Conservation (phyloP, 2,888 invertebrate genomes). For the Tenthredo scrophulariae region DNA sequence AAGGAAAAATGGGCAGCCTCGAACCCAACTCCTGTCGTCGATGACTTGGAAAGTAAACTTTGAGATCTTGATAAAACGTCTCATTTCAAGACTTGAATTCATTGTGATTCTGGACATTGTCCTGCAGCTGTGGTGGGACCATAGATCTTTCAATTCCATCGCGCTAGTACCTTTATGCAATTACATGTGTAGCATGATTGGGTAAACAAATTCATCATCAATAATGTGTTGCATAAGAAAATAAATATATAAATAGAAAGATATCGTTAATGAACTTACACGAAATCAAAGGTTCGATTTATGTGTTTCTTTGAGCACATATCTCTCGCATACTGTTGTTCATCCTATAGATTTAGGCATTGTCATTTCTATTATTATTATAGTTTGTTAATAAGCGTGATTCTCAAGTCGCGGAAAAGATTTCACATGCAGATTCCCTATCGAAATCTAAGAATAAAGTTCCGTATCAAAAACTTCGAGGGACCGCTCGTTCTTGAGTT, state of each 20-base stretch:
- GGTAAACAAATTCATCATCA: background rate
- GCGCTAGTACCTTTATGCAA: background rate
- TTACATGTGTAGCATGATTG: background rate
- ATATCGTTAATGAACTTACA: background rate
- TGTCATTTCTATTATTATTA: background rate
- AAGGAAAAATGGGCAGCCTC: conserved; percentile 75
- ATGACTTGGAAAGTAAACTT: conserved; percentile 72
- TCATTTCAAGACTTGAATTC: background rate
- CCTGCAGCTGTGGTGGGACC: background rate
- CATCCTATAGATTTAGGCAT: background rate
- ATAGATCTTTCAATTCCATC: background rate
- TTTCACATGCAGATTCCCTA: no score
- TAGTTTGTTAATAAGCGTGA: background rate
- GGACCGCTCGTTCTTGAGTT: no score
- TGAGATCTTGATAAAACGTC: conserved; percentile 56
- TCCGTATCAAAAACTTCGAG: no score
- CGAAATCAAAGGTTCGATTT: background rate
- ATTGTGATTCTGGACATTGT: background rate
- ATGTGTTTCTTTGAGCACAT: background rate
- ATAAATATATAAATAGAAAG: no score
- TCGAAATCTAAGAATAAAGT: no score
- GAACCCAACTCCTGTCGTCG: conserved; percentile 71
- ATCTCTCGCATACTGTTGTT: background rate
- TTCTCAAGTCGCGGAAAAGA: no score
- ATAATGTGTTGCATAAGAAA: background rate